These are phyloP conservation scores for Eupsittula cactorum DNA, from an alignment of 2,113 vertebrate species.

Conservation along the genomic window DNA sequence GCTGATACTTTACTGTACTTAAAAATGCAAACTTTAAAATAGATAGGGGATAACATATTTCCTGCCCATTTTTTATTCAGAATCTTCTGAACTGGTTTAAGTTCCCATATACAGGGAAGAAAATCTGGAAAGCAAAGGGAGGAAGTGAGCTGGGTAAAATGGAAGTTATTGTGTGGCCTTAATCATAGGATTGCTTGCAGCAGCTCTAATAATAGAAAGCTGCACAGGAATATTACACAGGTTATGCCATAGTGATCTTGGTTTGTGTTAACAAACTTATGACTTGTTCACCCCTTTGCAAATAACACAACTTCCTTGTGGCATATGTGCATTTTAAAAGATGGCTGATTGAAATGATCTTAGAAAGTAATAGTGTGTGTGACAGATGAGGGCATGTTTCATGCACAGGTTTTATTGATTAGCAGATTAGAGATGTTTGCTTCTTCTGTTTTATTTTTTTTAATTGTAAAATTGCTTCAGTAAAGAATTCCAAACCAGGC, in stretches of 20 bases:
- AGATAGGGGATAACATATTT: background rate
- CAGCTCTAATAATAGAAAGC: background rate
- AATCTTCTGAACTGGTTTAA: background rate
- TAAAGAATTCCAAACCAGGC: conserved; percentile 47
- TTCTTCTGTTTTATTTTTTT: background rate
- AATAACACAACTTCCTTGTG: background rate
- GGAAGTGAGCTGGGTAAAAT: background rate
- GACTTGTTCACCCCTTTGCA: background rate
- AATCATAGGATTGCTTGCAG: background rate
- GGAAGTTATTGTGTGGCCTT: background rate
- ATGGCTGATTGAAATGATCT: background rate
- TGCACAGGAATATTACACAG: background rate
- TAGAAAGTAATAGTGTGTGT: conserved; percentile 44
- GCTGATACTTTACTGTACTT: background rate
- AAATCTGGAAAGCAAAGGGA: background rate
- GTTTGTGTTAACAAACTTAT: background rate
- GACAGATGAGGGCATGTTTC: background rate
- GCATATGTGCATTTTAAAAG: background rate
- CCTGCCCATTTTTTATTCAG: background rate
- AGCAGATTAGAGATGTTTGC: background rate
- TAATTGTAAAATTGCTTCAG: background rate
- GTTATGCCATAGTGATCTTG: background rate
- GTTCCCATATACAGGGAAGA: background rate
- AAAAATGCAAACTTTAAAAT: background rate
- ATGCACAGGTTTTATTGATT: conserved; percentile 4